Conservation (phyloP, 2,797 vertebrate genomes). For the Melanotaenia pygmaea region DNA sequence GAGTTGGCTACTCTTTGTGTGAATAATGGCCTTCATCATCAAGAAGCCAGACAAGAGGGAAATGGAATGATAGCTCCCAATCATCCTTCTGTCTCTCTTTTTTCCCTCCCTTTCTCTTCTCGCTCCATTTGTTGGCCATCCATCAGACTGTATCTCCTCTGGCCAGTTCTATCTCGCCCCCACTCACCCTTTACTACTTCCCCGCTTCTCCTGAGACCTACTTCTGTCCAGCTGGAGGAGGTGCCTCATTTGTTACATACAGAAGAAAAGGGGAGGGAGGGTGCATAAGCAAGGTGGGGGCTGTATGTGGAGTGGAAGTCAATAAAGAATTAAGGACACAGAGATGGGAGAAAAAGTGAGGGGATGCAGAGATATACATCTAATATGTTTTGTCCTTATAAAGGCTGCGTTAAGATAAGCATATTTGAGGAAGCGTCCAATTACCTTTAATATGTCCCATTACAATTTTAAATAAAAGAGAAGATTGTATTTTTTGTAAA, state of each 20-base stretch:
- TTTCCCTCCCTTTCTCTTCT: constrained; percentile 37
- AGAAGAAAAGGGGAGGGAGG: constrained; percentile 20
- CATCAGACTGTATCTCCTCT: constrained; percentile 73
- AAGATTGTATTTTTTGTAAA: background rate
- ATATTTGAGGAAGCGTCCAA: background rate
- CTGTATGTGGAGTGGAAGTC: constrained; percentile 39
- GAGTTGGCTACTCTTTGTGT: constrained; percentile 34
- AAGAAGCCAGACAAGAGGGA: constrained; percentile 62
- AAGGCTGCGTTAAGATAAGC: background rate
- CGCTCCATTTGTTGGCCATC: constrained; percentile 49
- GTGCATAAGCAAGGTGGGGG: constrained; percentile 23
- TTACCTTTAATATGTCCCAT: background rate
- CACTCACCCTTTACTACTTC: constrained; percentile 63
- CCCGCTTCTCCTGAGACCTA: constrained; percentile 72
- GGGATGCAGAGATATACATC: background rate
- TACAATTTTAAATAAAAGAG: background rate
- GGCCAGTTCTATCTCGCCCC: constrained; percentile 59
- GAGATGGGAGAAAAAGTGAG: background rate
- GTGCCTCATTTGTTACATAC: constrained; percentile 74
- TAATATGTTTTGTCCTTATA: background rate
- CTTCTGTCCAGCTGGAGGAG: constrained; percentile 76
- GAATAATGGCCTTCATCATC: constrained; percentile 78
- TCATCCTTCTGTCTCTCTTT: constrained; percentile 45
- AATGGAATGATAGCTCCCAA: constrained; percentile 64
- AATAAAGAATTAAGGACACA: constrained; percentile 31